Evolutionary conservation across 2,888 invertebrate genomes (phyloP).

Genomic region (Adelognathus sp.): DNA sequence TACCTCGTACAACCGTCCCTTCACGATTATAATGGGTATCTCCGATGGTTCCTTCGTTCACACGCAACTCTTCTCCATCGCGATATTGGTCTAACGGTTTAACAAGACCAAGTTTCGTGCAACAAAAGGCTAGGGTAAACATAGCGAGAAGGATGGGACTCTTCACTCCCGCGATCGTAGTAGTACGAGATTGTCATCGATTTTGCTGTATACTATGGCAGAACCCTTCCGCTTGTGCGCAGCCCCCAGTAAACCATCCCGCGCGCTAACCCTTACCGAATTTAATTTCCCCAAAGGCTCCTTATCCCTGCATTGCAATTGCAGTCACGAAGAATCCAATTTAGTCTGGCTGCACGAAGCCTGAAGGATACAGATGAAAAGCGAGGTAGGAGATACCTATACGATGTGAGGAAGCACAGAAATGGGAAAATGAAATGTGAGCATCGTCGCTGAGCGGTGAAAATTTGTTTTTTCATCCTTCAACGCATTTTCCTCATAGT

Average conservation of each 20-base stretch:
- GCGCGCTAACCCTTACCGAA: constrained; percentile 45
- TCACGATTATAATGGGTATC: constrained; percentile 9
- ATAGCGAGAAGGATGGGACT: not conserved
- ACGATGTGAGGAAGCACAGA: not conserved
- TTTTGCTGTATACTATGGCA: constrained; percentile 21
- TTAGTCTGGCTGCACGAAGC: constrained; percentile 9
- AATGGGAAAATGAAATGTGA: not conserved
- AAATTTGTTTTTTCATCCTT: not conserved
- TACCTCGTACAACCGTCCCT: not conserved
- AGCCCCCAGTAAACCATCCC: not conserved
- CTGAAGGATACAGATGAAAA: not conserved
- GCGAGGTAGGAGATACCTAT: not conserved
- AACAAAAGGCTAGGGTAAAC: not conserved
- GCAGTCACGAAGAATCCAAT: constrained; percentile 47
- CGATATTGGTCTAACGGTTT: constrained; percentile 7
- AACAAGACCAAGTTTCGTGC: constrained; percentile 20
- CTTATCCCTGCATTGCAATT: constrained; percentile 38
- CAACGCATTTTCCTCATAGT: constrained; percentile 14
- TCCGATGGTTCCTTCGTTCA: not conserved
- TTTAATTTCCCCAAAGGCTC: constrained; percentile 52
- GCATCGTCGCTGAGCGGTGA: not conserved
- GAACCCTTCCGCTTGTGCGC: not conserved
- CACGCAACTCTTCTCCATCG: not conserved
- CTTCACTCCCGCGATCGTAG: not conserved
- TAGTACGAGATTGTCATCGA: constrained; percentile 19